Percentiles rank a stretch among this genome's conserved stretches.
Evolutionary conservation across 2,888 invertebrate species (phyloP).

Genomic region (Lithophane ornitopus): DNA sequence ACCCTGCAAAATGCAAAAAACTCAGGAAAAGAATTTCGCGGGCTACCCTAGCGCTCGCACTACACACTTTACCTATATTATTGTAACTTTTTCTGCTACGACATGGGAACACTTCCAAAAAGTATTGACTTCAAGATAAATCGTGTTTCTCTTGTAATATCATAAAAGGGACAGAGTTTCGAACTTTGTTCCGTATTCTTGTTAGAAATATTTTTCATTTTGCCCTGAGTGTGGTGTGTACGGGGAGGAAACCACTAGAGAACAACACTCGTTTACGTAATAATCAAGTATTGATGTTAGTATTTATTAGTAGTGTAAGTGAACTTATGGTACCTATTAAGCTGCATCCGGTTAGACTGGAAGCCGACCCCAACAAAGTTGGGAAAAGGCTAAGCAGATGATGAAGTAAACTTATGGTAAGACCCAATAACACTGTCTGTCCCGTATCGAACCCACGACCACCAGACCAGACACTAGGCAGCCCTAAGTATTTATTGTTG

Average conservation of each 20-base stretch:
- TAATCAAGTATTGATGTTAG: constrained; percentile 23
- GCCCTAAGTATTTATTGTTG: background rate
- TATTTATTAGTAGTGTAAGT: constrained; percentile 30
- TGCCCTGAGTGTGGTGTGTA: constrained; percentile 29
- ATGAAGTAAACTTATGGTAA: background rate
- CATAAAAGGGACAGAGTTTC: constrained; percentile 58
- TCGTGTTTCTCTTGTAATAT: constrained; percentile 60
- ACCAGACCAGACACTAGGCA: background rate
- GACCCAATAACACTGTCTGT: background rate
- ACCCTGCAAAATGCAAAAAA: no score
- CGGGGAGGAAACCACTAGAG: constrained; percentile 19
- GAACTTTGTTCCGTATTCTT: constrained; percentile 46
- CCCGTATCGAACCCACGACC: background rate
- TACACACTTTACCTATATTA: background rate
- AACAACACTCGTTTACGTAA: constrained; percentile 11
- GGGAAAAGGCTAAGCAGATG: no score
- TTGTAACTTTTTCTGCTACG: constrained; percentile 11
- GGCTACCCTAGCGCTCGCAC: background rate
- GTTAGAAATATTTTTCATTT: constrained; percentile 51
- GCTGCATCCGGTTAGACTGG: no score
- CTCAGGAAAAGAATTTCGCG: no score
- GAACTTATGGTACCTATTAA: background rate
- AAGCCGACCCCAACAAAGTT: no score
- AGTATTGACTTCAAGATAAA: constrained; percentile 62
- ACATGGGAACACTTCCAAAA: constrained; percentile 61